Base-by-base conservation (phyloP, 2,113 vertebrate genomes). In the Opisthocomus hoazin region DNA sequence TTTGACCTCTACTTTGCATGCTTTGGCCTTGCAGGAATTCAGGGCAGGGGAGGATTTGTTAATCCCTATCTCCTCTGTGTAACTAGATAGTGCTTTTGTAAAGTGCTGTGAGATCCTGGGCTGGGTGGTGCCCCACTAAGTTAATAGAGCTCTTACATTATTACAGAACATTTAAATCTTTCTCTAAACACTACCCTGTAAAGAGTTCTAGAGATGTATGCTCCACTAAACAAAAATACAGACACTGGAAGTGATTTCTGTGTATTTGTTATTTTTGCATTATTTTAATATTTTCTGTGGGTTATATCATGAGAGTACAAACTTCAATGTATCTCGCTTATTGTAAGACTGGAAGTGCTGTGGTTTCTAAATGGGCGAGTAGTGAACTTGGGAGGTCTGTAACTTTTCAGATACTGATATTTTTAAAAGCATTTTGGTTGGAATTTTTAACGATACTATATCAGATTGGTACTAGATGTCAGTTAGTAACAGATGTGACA, bases 351-450 rank as follows among this genome's bases (percentile, higher is more conserved):
- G 45, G 30, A 84, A 82, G 58, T 71, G 22, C 30, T 88, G 54
- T 92, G 69, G 37, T 89, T 93, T 92, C 70, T 54, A 75, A 93
- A 78, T 68, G 74, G 20, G 30, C 36, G 65, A 57, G 68, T 80
- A 82, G 48, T 61, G 66, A 78, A 82, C 54, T 76, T 95, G 87
- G 43, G 76, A 89, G 36, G 68, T 86, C 77, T 93, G 89, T 60
- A 86, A 57, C 51, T 84, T 81, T 88, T 92, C 66, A 75, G 58
- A 53, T 91, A 80, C 7, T n/a, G 81, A 29, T 83, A 73, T 63
- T 92, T 97, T 86, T 78, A 94, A 71, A 94, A 36, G 24, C 84
- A 53, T 90, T 91, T 84, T 41, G n/a, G 13, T 63, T 71, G 17
- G 43, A 87, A 66, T 68, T 88, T 90, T 30, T 34, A 63, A 68